phyloP scores from a whole-genome alignment of 2,113 vertebrate species.

The Pangasianodon hypophthalmus region DNA sequence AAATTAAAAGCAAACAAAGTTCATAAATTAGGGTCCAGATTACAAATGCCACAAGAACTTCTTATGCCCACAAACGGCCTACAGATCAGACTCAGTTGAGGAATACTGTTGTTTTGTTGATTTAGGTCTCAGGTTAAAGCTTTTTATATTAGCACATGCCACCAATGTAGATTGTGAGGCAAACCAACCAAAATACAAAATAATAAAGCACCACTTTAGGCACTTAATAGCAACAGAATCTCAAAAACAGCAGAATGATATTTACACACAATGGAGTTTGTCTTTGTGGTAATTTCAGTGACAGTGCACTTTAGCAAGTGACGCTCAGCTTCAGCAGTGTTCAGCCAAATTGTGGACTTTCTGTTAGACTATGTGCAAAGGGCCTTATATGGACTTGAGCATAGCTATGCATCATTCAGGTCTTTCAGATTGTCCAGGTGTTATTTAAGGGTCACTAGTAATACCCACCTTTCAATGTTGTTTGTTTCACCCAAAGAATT shows the following conservation, averaged over 20 bases:
- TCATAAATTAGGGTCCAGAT: conserved; percentile 90
- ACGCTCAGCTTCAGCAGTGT: conserved; percentile 79
- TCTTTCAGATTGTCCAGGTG: conserved; percentile 74
- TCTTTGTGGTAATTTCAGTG: conserved; percentile 83
- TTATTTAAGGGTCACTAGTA: conserved; percentile 73
- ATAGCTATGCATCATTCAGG: conserved; percentile 78
- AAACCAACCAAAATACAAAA: conserved; percentile 80
- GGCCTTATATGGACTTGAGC: conserved; percentile 78
- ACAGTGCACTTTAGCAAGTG: conserved; percentile 76
- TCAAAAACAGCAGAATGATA: conserved; percentile 97
- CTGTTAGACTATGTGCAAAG: conserved; percentile 78
- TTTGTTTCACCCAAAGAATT: conserved; percentile 68
- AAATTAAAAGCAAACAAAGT: conserved; percentile 86
- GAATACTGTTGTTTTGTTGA: conserved; percentile 81
- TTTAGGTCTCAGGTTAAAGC: conserved; percentile 96
- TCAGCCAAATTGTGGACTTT: conserved; percentile 77
- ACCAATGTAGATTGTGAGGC: conserved; percentile 97
- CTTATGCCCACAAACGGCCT: conserved; percentile 69
- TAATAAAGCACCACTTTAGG: conserved; percentile 98
- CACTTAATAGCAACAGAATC: conserved; percentile 99
- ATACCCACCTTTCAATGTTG: conserved; percentile 68
- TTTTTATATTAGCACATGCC: conserved; percentile 98
- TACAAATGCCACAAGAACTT: conserved; percentile 84
- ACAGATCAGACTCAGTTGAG: conserved; percentile 83
- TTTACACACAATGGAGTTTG: conserved; percentile 82